Evolutionary conservation across 2,888 invertebrate species (phyloP).

Genomic region (Glyphotaelius pellucidus): DNA sequence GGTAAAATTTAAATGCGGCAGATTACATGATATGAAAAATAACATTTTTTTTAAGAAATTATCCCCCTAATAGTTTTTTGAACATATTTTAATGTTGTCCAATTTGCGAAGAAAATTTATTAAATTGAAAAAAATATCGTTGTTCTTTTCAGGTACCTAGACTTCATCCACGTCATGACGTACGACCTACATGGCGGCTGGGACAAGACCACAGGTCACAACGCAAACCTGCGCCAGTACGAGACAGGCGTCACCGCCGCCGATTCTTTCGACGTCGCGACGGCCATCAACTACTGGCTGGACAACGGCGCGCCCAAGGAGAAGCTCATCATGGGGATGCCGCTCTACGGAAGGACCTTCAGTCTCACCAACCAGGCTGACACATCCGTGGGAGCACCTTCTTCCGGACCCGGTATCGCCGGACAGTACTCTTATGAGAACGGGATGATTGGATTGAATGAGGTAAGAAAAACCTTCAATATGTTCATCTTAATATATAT

Average conservation of each 20-base stretch:
- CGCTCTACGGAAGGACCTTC: slow-evolving; percentile 72
- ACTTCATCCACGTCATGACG: slow-evolving; percentile 78
- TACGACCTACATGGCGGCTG: slow-evolving; percentile 79
- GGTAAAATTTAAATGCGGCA: too few relatives aligned
- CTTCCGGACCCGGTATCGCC: slow-evolving; percentile 71
- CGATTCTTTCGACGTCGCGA: slow-evolving; percentile 66
- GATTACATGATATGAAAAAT: too few relatives aligned
- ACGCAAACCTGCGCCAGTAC: slow-evolving; percentile 69
- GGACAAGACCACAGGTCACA: slow-evolving; percentile 74
- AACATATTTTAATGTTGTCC: too few relatives aligned
- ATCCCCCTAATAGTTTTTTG: too few relatives aligned
- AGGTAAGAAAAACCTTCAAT: slow-evolving; percentile 69
- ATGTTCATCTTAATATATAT: too few relatives aligned
- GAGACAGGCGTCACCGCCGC: slow-evolving; percentile 67
- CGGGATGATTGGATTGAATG: slow-evolving; percentile 78
- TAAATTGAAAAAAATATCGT: neutral
- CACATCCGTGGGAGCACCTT: slow-evolving; percentile 72
- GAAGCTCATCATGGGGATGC: slow-evolving; percentile 72
- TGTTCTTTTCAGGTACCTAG: slow-evolving; percentile 70
- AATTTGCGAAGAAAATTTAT: neutral
- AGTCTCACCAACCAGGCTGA: slow-evolving; percentile 70
- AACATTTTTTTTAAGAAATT: too few relatives aligned
- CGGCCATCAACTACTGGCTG: slow-evolving; percentile 71
- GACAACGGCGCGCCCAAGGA: slow-evolving; percentile 69
- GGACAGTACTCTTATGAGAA: slow-evolving; percentile 75